Evolutionary conservation across 2,888 invertebrate species (phyloP).

Genomic region (Cephus rjabovi): DNA sequence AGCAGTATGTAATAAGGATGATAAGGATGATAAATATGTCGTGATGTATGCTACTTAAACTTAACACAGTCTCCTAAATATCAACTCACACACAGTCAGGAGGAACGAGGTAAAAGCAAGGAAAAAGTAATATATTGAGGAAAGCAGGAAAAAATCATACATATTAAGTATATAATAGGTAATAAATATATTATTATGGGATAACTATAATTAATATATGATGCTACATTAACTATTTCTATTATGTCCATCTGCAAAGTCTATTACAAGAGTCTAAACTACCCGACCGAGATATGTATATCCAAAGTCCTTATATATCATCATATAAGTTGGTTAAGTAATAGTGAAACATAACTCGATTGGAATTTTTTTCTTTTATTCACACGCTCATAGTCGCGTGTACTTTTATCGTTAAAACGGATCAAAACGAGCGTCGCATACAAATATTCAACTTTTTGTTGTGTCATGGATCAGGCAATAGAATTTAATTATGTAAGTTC

Average conservation of each 20-base stretch:
- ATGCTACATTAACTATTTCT: slow-evolving; percentile 61
- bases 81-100: background rate
- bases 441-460: background rate
- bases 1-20: slow-evolving; percentile 14
- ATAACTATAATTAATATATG: slow-evolving; percentile 51
- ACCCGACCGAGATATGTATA: slow-evolving; percentile 3
- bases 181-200: slow-evolving; percentile 50
- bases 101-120: slow-evolving; percentile 28
- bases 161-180: slow-evolving; percentile 42
- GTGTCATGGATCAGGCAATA: background rate
- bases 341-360: background rate
- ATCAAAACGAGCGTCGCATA: background rate
- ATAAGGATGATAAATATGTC: slow-evolving; percentile 5
- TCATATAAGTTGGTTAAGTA: background rate
- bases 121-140: slow-evolving; percentile 44
- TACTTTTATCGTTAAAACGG: background rate
- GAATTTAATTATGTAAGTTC: background rate
- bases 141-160: slow-evolving; percentile 45
- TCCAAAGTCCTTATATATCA: background rate
- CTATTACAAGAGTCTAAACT: slow-evolving; percentile 65
- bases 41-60: background rate
- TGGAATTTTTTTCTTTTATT: background rate
- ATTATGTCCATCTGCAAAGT: slow-evolving; percentile 66
- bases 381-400: background rate
- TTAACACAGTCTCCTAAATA: background rate